Evolutionary conservation across 2,797 vertebrate species (phyloP), one percentile per base, ranked within the genome.

Genomic region (Gastrophryne carolinensis): DNA sequence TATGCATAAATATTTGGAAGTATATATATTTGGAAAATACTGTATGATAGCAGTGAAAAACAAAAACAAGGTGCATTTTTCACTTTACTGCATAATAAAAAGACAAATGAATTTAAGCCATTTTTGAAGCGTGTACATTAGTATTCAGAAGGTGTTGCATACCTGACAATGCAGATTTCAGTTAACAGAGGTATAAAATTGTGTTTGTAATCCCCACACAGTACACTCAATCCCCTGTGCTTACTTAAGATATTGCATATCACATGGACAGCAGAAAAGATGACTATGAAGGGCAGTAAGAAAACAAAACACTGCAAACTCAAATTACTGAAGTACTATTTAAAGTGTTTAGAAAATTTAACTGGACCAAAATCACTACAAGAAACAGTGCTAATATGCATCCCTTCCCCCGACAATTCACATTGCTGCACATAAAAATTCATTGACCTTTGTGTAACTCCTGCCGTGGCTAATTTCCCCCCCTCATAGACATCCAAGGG

Each of bases 181-280:
- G 52, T 67, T 34, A 67, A 67, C 39, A 54, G 47, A 50, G 15
- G 30, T 67, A 53, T 21, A 67, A 63, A 23, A 63, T 26, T 37
- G 50, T 23, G 24, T 27, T 37, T 67, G 47, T 54, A 39, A 67
- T 54, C 49, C 39, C 65, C 32, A 54, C 17, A n/a, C 65, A 54
- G 65, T 53, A 67, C 49, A 67, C 23, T 54, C 65, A 67, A 67
- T 67, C 49, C 65, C 63, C 11, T 39, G 65, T 66, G 65, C 35
- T 67, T 54, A 37, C 49, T 12, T n/a, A 26, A 34, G 26, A 67
- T 35, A 67, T 39, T 54, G 15, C 50, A 67, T 32, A 54, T 39
- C 65, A 67, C 65, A 54, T 49, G 65, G 30, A 67, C 65, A 39
- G 39, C 30, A 50, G 63, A 24, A 67, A 67, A 27, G 65, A 23